These are phyloP conservation scores for Panagrolaimus sp. DNA, from an alignment of 1,140 invertebrate species.

Conservation along the genomic window DNA sequence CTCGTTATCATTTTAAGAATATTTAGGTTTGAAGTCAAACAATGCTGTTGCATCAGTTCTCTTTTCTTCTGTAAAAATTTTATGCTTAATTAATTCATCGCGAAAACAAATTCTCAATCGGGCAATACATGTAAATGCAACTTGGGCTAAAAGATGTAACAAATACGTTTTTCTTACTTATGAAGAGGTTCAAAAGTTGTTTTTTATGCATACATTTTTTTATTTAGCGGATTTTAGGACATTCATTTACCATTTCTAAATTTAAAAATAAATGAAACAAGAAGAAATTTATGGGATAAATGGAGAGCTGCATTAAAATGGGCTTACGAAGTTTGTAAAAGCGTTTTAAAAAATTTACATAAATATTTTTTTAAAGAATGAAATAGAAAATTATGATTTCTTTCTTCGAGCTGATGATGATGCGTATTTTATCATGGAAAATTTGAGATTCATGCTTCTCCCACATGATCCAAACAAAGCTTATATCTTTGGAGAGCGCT, in stretches of 20 bases:
- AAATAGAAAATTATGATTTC: background rate
- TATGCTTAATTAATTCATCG: no score
- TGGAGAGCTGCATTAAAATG: background rate
- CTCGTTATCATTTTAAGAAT: no score
- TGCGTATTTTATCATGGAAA: slow-evolving; percentile 4
- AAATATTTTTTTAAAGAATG: background rate
- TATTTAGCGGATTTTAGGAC: no score
- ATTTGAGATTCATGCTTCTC: background rate
- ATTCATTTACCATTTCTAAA: background rate
- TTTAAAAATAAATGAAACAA: background rate
- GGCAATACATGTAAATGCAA: background rate
- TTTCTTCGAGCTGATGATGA: background rate
- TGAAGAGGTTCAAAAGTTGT: background rate
- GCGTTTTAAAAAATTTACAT: background rate
- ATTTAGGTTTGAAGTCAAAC: no score
- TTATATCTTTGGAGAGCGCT: background rate
- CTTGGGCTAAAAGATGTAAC: slow-evolving; percentile 8
- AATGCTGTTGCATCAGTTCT: no score
- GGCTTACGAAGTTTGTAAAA: background rate
- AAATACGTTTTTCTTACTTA: slow-evolving; percentile 3
- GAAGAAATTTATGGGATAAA: background rate
- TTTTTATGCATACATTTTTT: no score
- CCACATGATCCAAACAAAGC: background rate
- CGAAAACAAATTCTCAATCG: no score
- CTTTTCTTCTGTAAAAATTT: no score